A percentile compares a stretch with the other conserved stretches of the same genome.
Evolutionary conservation across 1,140 invertebrate species (phyloP).

Genomic region (Steinernema feltiae): DNA sequence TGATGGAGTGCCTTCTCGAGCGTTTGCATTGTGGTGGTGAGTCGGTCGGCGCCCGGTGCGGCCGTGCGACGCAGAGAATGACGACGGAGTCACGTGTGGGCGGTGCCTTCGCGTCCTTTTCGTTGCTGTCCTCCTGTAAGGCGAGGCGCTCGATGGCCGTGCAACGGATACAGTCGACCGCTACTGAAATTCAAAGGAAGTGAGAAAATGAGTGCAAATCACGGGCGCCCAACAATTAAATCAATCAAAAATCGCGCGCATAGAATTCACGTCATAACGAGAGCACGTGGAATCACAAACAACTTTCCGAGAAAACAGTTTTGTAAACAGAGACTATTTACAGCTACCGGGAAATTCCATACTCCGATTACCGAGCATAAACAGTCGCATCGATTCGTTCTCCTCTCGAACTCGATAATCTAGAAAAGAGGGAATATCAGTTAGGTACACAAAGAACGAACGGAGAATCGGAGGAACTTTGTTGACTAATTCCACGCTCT

Average conservation of each 20-base stretch:
- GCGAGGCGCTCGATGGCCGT: not conserved
- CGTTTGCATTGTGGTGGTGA: slow-evolving; percentile 10
- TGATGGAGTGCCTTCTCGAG: slow-evolving; percentile 33
- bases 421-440: too few species aligned
- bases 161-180: not conserved
- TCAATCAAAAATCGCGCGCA: not conserved
- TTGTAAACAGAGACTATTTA: not conserved
- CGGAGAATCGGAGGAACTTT: too few species aligned
- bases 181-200: not conserved
- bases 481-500: too few species aligned
- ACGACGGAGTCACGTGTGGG: slow-evolving; percentile 1
- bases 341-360: not conserved
- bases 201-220: not conserved
- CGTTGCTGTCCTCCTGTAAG: not conserved
- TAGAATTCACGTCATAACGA: too few species aligned
- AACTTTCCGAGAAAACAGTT: not conserved
- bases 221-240: not conserved
- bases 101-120: not conserved
- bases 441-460: too few species aligned
- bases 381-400: too few species aligned
- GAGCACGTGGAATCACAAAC: too few species aligned
- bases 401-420: too few species aligned
- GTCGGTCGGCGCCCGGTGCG: not conserved
- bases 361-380: not conserved
- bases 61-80: not conserved